Evolutionary conservation across 1,140 invertebrate genomes (phyloP).

Genomic region (Antheraea pernyi): DNA sequence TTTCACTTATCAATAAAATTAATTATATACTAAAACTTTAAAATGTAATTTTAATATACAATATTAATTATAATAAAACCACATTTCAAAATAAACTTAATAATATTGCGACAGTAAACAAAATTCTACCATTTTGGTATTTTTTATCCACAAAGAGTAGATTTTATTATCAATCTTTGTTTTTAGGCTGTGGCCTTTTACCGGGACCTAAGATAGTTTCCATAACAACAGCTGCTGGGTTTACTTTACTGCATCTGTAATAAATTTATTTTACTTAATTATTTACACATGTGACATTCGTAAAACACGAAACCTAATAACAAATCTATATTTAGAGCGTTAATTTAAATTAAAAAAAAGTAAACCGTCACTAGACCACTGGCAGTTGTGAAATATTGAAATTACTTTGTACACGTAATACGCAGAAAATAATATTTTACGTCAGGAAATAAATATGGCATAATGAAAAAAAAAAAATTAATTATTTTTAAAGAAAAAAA

Average conservation of each 20-base stretch:
- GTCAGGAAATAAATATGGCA: too few species aligned
- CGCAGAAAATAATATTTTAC: too few species aligned
- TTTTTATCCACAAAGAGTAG: not conserved
- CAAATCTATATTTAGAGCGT: too few species aligned
- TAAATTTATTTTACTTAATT: slow-evolving; percentile 1
- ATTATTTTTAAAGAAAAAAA: too few species aligned
- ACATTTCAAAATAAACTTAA: slow-evolving; percentile 3
- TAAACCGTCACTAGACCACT: too few species aligned
- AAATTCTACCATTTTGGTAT: slow-evolving; percentile 10
- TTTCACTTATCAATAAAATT: too few species aligned
- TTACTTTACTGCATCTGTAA: slow-evolving; percentile 61
- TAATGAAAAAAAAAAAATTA: too few species aligned
- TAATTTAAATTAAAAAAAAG: too few species aligned
- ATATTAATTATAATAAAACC: not conserved
- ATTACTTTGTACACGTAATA: too few species aligned
- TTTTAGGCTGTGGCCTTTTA: slow-evolving; percentile 30
- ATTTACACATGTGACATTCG: not conserved
- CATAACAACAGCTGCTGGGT: slow-evolving; percentile 52
- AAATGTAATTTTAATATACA: slow-evolving; percentile 6
- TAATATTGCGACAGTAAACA: not conserved
- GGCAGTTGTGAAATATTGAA: too few species aligned
- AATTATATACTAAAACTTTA: not conserved
- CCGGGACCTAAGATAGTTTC: slow-evolving; percentile 54
- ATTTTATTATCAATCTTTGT: not conserved
- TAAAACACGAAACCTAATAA: too few species aligned